Conservation (phyloP, 2,888 invertebrate species). For the Chrysolina haemoptera region DNA sequence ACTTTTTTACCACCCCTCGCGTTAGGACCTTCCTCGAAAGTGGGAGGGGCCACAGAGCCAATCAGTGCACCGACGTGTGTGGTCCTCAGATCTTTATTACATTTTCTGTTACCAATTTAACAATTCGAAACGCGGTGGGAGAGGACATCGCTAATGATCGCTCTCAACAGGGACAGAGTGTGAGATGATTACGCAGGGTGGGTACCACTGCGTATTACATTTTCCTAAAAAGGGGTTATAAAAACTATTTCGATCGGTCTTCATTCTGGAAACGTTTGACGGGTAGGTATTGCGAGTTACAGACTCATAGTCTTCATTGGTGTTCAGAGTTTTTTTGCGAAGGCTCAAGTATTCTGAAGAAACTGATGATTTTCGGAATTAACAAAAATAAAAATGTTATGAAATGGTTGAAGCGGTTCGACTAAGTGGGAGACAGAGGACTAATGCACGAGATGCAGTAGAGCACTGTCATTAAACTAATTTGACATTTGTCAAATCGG, state of each 20-base stretch:
- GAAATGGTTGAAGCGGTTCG: too few relatives aligned
- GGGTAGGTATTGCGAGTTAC: neutral
- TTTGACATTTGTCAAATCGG: too few relatives aligned
- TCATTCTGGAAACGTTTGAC: too few relatives aligned
- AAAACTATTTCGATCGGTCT: slow-evolving; percentile 17
- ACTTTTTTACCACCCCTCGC: slow-evolving; percentile 33
- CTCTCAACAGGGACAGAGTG: slow-evolving; percentile 51
- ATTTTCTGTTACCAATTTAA: slow-evolving; percentile 69
- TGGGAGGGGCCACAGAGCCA: slow-evolving; percentile 64
- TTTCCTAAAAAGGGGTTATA: slow-evolving; percentile 25
- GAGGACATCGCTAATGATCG: slow-evolving; percentile 57
- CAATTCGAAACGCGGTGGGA: slow-evolving; percentile 65
- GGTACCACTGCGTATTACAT: slow-evolving; percentile 27
- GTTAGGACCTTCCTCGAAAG: slow-evolving; percentile 39
- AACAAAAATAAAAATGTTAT: too few relatives aligned
- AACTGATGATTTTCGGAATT: too few relatives aligned
- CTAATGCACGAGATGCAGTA: too few relatives aligned
- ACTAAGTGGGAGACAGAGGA: too few relatives aligned
- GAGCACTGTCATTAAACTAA: too few relatives aligned
- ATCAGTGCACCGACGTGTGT: slow-evolving; percentile 70
- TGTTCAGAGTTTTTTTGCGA: neutral
- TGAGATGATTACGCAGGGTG: slow-evolving; percentile 43
- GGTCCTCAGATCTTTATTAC: slow-evolving; percentile 71
- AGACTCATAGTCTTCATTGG: neutral
- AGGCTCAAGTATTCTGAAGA: neutral